A percentile compares a stretch with the other conserved stretches of the same genome.
These are phyloP conservation scores for Porites cylindrica DNA, from an alignment of 92 coral and sea anemone genomes.

Conservation along the genomic window DNA sequence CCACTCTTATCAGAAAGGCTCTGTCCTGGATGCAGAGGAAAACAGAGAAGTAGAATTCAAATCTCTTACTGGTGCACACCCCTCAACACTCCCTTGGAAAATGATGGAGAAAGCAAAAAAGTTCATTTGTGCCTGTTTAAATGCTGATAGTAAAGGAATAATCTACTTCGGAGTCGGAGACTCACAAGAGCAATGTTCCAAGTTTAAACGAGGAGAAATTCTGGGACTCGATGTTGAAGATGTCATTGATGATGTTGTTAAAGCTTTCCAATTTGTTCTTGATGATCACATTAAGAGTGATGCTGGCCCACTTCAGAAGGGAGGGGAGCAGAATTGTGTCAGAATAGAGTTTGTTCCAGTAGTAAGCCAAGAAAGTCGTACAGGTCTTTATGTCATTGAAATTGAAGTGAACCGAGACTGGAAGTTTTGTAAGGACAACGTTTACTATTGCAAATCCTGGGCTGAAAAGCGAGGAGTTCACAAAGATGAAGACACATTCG, in stretches of 20 bases:
- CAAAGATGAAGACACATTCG: not conserved
- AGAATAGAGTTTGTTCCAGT: slow-evolving; percentile 58
- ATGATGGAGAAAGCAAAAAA: slow-evolving; percentile 69
- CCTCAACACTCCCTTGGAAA: slow-evolving; percentile 65
- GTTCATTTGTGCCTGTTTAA: slow-evolving; percentile 73
- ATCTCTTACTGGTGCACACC: slow-evolving; percentile 33
- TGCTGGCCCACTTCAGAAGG: slow-evolving; percentile 58
- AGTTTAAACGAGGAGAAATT: slow-evolving; percentile 62
- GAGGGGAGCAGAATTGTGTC: slow-evolving; percentile 64
- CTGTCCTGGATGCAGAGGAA: slow-evolving; percentile 41
- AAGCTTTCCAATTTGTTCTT: slow-evolving; percentile 64
- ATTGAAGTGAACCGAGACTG: slow-evolving; percentile 69
- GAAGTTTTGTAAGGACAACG: slow-evolving; percentile 60
- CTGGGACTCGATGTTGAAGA: slow-evolving; percentile 67
- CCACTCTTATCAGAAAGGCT: slow-evolving; percentile 44
- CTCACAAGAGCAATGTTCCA: slow-evolving; percentile 38
- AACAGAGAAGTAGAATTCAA: slow-evolving; percentile 63
- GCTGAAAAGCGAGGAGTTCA: slow-evolving; percentile 30
- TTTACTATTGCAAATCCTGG: slow-evolving; percentile 62
- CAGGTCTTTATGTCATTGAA: slow-evolving; percentile 64
- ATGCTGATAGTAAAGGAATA: slow-evolving; percentile 51
- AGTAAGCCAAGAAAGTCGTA: not conserved
- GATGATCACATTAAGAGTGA: slow-evolving; percentile 69
- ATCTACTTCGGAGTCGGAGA: slow-evolving; percentile 74
- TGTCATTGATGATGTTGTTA: slow-evolving; percentile 55